Evolutionary conservation across 2,888 invertebrate species (phyloP).

Genomic region (Amaurobius ferox): DNA sequence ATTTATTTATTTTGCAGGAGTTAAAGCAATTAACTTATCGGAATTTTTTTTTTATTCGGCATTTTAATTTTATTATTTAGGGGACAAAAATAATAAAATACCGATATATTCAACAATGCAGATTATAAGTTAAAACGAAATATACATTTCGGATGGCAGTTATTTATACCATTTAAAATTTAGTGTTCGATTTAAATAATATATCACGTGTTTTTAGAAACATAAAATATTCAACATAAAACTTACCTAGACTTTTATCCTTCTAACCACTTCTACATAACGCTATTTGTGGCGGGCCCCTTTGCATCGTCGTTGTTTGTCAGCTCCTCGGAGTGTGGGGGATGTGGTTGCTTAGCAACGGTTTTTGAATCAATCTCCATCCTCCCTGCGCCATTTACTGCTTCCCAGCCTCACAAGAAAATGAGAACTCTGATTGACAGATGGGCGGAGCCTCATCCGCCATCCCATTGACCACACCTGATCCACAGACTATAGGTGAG

Average conservation of each 20-base stretch:
- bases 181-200: too few relatives aligned
- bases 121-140: too few relatives aligned
- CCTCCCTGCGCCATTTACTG: slow-evolving; percentile 67
- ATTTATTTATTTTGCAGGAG: too few relatives aligned
- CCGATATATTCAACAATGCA: too few relatives aligned
- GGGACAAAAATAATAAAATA: too few relatives aligned
- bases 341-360: slow-evolving; percentile 53
- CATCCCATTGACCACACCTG: slow-evolving; percentile 63
- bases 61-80: too few relatives aligned
- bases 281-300: slow-evolving; percentile 40
- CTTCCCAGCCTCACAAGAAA: slow-evolving; percentile 61
- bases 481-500: slow-evolving; percentile 52
- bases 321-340: slow-evolving; percentile 39
- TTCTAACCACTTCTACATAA: neutral
- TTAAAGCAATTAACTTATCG: too few relatives aligned
- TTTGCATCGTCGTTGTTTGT: slow-evolving; percentile 48
- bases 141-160: too few relatives aligned
- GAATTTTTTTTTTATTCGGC: too few relatives aligned
- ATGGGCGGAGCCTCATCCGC: slow-evolving; percentile 43
- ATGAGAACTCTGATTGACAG: slow-evolving; percentile 65
- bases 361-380: slow-evolving; percentile 68
- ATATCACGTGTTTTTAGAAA: too few relatives aligned
- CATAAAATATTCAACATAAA: too few relatives aligned
- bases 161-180: too few relatives aligned
- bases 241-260: neutral